Conservation (phyloP, 2,888 invertebrate species). For the Teleogryllus oceanicus region DNA sequence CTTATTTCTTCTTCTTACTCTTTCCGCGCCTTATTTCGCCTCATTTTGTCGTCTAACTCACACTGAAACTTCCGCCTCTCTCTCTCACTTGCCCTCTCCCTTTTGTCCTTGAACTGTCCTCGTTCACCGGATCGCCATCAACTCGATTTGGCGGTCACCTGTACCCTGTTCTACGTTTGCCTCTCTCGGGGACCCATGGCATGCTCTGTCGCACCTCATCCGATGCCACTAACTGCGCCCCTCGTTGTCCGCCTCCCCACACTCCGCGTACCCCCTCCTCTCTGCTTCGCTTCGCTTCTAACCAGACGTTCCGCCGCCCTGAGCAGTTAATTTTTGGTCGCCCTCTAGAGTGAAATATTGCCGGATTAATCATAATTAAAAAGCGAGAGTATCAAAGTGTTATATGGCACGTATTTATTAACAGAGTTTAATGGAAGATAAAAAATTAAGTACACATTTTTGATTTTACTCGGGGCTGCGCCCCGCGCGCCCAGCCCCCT, state of each 20-base stretch:
- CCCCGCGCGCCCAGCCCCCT: too few relatives aligned
- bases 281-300: neutral
- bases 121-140: neutral
- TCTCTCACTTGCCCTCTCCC: neutral
- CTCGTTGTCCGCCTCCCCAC: slow-evolving; percentile 2
- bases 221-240: too few relatives aligned
- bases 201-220: too few relatives aligned
- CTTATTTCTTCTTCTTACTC: too few relatives aligned
- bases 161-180: too few relatives aligned
- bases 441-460: slow-evolving; percentile 10
- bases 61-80: too few relatives aligned
- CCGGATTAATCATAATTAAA: slow-evolving; percentile 18
- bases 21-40: too few relatives aligned
- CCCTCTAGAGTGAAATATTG: slow-evolving; percentile 18
- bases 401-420: slow-evolving; percentile 18
- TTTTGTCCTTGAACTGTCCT: neutral
- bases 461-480: neutral
- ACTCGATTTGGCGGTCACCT: neutral
- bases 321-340: slow-evolving; percentile 3
- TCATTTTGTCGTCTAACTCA: too few relatives aligned
- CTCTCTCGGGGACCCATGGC: too few relatives aligned
- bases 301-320: neutral
- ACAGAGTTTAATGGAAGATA: slow-evolving; percentile 8
- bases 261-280: neutral
- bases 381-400: slow-evolving; percentile 10